These are phyloP conservation scores for Montipora foliosa DNA, from an alignment of 64 coral and sea anemone species.

Conservation along the genomic window DNA sequence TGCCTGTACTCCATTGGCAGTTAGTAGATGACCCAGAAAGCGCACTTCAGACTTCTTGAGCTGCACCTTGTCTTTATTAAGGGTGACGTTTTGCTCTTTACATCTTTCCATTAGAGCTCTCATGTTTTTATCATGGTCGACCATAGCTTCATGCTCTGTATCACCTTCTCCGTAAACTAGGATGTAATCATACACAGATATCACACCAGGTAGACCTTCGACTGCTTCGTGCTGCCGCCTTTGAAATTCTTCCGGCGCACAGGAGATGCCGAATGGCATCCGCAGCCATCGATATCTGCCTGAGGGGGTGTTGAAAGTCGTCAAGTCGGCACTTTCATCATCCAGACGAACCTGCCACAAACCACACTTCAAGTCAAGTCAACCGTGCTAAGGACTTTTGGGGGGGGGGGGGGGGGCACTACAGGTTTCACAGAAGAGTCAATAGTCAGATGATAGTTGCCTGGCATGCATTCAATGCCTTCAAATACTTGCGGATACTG, in stretches of 20 bases:
- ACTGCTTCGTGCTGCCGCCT: constrained; percentile 19
- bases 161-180: constrained; percentile 17
- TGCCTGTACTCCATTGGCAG: neutral
- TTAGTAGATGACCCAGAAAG: constrained; percentile 25
- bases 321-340: neutral
- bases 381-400: constrained; percentile 49
- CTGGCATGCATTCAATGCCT: constrained; percentile 38
- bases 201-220: constrained; percentile 26
- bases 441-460: constrained; percentile 33
- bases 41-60: neutral
- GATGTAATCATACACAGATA: constrained; percentile 29
- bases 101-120: constrained; percentile 37
- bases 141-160: neutral
- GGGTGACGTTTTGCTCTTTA: constrained; percentile 34
- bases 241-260: constrained; percentile 32
- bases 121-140: constrained; percentile 21
- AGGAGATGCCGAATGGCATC: constrained; percentile 11
- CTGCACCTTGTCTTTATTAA: constrained; percentile 6
- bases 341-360: constrained; percentile 10
- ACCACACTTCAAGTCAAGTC: constrained; percentile 51
- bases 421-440: constrained; percentile 45
- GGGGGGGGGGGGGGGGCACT: constrained; percentile 40
- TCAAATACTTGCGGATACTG: constrained; percentile 57
- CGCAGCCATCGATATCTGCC: constrained; percentile 15
- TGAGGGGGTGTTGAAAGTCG: constrained; percentile 35